These are phyloP conservation scores for Heterodera filipjevi DNA, from an alignment of 2,888 invertebrate genomes.

Conservation along the genomic window DNA sequence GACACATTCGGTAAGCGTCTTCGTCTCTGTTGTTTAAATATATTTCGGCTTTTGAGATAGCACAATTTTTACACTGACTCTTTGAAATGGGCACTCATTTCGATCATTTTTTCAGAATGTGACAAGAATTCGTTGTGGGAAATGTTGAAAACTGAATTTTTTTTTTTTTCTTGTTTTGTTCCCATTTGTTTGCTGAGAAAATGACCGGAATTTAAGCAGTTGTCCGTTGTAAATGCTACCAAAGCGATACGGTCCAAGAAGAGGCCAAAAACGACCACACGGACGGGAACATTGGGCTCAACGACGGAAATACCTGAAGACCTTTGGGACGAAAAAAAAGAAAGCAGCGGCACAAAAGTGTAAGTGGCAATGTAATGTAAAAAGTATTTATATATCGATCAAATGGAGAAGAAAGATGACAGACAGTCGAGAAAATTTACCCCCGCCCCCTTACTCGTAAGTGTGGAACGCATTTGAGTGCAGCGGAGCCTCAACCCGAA, in stretches of 20 bases:
- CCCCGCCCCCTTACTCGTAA: constrained; percentile 47
- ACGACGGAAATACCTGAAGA: constrained; percentile 49
- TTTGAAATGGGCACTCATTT: constrained; percentile 41
- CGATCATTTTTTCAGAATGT: constrained; percentile 50
- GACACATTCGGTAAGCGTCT: constrained; percentile 51
- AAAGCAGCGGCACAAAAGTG: constrained; percentile 18
- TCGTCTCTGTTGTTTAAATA: constrained; percentile 40
- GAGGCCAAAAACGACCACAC: constrained; percentile 51
- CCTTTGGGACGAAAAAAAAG: constrained; percentile 28
- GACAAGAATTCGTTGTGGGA: constrained; percentile 45
- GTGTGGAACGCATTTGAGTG: constrained; percentile 48
- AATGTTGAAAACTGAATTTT: constrained; percentile 47
- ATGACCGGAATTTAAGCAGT: constrained; percentile 41
- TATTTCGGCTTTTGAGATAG: not conserved
- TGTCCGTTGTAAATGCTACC: constrained; percentile 48
- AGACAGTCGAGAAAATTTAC: too few relatives aligned
- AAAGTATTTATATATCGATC: too few relatives aligned
- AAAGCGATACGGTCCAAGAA: constrained; percentile 29
- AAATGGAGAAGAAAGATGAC: too few relatives aligned
- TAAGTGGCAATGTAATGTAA: too few relatives aligned
- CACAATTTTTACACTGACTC: constrained; percentile 35
- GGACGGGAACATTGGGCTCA: constrained; percentile 44
- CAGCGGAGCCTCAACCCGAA: constrained; percentile 48
- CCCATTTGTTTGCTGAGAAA: not conserved
- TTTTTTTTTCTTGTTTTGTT: too few relatives aligned